phyloP scores from a whole-genome alignment of 2,113 vertebrate species.

The Otocyon megalotis region DNA sequence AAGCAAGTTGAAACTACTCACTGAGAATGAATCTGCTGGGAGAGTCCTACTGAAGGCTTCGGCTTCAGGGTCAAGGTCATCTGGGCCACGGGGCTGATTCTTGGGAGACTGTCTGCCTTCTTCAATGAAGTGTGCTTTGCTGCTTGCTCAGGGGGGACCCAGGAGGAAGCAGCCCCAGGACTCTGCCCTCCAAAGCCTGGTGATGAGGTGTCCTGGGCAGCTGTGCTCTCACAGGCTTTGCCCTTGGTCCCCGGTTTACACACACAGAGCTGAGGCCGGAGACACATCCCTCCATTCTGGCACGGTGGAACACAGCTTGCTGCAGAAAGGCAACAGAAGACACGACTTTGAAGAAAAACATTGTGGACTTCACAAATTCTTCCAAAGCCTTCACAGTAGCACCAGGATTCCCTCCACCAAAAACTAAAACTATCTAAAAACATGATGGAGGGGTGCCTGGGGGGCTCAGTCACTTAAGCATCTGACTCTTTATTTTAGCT shows the following conservation, averaged over 20 bases:
- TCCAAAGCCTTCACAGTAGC: not conserved
- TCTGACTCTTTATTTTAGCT: not conserved
- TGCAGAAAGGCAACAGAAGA: constrained; percentile 82
- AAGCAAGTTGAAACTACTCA: constrained; percentile 88
- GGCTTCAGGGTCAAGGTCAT: constrained; percentile 96
- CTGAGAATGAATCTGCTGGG: constrained; percentile 93
- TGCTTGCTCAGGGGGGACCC: constrained; percentile 88
- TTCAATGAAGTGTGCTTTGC: constrained; percentile 88
- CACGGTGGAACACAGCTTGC: constrained; percentile 96
- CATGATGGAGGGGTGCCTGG: too few species aligned
- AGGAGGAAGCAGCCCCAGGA: constrained; percentile 80
- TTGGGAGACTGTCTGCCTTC: constrained; percentile 91
- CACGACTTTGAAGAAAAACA: not conserved
- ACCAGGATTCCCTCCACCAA: not conserved
- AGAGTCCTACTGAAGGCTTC: constrained; percentile 88
- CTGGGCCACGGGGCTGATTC: constrained; percentile 89
- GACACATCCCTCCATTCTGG: constrained; percentile 98
- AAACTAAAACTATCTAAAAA: not conserved
- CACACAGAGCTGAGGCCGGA: constrained; percentile 96
- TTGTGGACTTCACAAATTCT: not conserved
- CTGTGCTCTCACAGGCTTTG: constrained; percentile 92
- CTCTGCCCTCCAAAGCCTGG: constrained; percentile 86
- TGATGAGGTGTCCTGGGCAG: constrained; percentile 85
- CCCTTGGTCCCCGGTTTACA: constrained; percentile 97
- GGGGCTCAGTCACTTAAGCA: not conserved